phyloP scores from a whole-genome alignment of 1,140 invertebrate genomes.

The Drosophila gunungcola region DNA sequence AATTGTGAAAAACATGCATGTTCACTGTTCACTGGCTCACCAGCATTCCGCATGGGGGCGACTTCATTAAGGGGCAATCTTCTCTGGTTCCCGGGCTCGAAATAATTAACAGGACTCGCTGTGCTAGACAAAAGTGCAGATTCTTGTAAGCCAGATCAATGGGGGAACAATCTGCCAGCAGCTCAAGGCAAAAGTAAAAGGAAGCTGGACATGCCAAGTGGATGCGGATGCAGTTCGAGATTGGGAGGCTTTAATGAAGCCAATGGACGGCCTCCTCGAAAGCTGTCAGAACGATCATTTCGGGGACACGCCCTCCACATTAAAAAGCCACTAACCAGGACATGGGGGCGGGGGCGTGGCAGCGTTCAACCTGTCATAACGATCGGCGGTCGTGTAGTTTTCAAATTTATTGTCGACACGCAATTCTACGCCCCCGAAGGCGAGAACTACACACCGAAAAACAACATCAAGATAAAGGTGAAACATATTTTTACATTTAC shows the following conservation, averaged over 20 bases:
- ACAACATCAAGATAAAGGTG: neutral
- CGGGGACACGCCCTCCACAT: slow-evolving; percentile 66
- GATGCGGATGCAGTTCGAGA: slow-evolving; percentile 22
- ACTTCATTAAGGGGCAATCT: slow-evolving; percentile 51
- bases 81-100: neutral
- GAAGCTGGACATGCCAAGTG: slow-evolving; percentile 23
- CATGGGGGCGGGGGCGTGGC: slow-evolving; percentile 70
- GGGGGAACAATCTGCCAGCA: slow-evolving; percentile 41
- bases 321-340: slow-evolving; percentile 74
- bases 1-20: slow-evolving; percentile 54
- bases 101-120: slow-evolving; percentile 42
- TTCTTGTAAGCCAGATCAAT: slow-evolving; percentile 54
- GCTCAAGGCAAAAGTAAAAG: slow-evolving; percentile 60
- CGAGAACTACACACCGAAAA: neutral
- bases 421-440: slow-evolving; percentile 59
- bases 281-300: slow-evolving; percentile 75
- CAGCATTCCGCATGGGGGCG: slow-evolving; percentile 34
- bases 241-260: slow-evolving; percentile 65
- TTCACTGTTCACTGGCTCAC: slow-evolving; percentile 2
- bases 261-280: slow-evolving; percentile 40
- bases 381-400: slow-evolving; percentile 65
- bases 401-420: slow-evolving; percentile 79
- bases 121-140: slow-evolving; percentile 48
- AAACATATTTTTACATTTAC: neutral
- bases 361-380: slow-evolving; percentile 70